A percentile compares a stretch with the other conserved stretches of the same genome.
phyloP scores from a whole-genome alignment of 2,888 invertebrate species.

The Protula sp. region DNA sequence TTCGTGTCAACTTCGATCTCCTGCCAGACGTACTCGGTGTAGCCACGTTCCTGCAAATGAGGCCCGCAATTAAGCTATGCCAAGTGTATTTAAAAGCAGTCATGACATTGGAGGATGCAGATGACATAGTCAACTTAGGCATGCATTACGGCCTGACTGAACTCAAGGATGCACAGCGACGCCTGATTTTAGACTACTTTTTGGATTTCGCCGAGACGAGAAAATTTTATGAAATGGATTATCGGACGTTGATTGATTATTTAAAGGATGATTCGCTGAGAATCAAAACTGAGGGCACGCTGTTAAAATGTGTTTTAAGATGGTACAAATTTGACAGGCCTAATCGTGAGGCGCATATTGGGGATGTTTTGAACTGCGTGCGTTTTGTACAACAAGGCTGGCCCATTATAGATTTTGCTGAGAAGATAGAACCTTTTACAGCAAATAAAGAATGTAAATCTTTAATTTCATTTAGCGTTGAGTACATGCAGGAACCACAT shows the following conservation, averaged over 20 bases:
- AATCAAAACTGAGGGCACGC: constrained; percentile 8
- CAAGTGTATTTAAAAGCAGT: constrained; percentile 6
- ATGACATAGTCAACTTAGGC: constrained; percentile 9
- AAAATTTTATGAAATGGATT: constrained; percentile 10
- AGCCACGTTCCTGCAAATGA: constrained; percentile 18
- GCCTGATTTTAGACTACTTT: constrained; percentile 14
- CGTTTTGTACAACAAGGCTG: constrained; percentile 19
- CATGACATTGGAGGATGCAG: constrained; percentile 18
- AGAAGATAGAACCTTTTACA: constrained; percentile 9
- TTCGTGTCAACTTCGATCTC: constrained; percentile 5
- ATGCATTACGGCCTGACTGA: constrained; percentile 10
- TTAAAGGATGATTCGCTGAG: constrained; percentile 11
- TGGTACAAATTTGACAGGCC: constrained; percentile 15
- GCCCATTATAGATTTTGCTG: constrained; percentile 18
- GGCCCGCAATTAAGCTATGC: constrained; percentile 12
- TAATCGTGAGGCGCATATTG: constrained; percentile 1
- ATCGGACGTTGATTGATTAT: constrained; percentile 10
- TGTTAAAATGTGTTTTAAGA: constrained; percentile 11
- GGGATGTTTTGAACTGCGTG: constrained; percentile 16
- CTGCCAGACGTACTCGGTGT: constrained; percentile 11
- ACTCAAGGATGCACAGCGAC: constrained; percentile 1
- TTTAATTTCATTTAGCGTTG: constrained; percentile 6
- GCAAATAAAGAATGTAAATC: constrained; percentile 11
- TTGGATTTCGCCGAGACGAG: constrained; percentile 11
- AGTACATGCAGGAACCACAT: constrained; percentile 14